A percentile compares a stretch with the other conserved stretches of the same genome.
phyloP scores from a whole-genome alignment of 2,888 invertebrate genomes.

The Aquatica leii region DNA sequence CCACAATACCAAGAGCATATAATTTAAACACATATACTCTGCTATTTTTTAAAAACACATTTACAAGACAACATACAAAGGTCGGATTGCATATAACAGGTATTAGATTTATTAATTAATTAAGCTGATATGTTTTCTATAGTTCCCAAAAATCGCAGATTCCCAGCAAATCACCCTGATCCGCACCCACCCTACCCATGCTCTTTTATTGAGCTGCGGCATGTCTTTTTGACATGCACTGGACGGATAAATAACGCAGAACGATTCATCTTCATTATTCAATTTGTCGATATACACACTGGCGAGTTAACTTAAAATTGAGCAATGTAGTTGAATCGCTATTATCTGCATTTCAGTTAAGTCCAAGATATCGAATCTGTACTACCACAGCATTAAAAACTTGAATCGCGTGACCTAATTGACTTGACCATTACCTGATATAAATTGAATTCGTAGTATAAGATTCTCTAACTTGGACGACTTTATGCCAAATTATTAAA shows the following conservation, averaged over 20 bases:
- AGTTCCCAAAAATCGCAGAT: conserved; percentile 67
- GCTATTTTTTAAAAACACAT: conserved; percentile 55
- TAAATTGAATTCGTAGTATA: conserved; percentile 21
- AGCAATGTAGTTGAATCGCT: conserved; percentile 41
- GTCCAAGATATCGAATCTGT: conserved; percentile 43
- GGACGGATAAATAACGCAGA: conserved; percentile 63
- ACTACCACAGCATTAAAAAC: conserved; percentile 24
- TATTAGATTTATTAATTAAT: conserved; percentile 65
- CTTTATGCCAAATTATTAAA: conserved; percentile 41
- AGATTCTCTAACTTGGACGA: conserved; percentile 39
- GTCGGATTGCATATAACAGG: conserved; percentile 63
- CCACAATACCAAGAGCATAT: conserved; percentile 56
- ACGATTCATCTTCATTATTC: conserved; percentile 44
- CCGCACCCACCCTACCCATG: conserved; percentile 61
- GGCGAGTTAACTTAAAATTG: conserved; percentile 14
- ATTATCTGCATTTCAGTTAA: conserved; percentile 45
- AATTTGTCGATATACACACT: conserved; percentile 14
- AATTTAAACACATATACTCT: conserved; percentile 55
- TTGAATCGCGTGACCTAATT: conserved; percentile 37
- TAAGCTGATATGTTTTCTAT: conserved; percentile 78
- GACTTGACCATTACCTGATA: conserved; percentile 36
- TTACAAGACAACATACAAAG: conserved; percentile 61
- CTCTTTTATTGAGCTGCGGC: conserved; percentile 59
- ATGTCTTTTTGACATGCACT: conserved; percentile 58
- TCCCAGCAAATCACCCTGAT: conserved; percentile 57